Percentiles rank a stretch among this genome's conserved stretches.
phyloP scores from a whole-genome alignment of 2,113 vertebrate genomes.

The Hydropotes inermis region DNA sequence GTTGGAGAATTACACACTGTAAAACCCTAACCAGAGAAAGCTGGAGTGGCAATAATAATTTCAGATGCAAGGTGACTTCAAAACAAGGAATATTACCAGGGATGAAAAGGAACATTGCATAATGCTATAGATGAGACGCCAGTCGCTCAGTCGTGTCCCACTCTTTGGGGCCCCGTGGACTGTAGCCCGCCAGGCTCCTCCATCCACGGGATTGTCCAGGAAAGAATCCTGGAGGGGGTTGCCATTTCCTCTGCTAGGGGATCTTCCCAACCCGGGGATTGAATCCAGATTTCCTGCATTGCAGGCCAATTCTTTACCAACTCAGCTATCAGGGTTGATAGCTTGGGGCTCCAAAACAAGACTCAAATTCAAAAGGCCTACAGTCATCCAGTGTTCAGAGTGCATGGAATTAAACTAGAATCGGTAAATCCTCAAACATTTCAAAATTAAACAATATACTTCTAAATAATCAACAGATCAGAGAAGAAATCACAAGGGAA shows the following conservation, averaged over 20 bases:
- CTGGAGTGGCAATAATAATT: neutral
- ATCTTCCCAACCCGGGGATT: neutral
- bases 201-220: neutral
- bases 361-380: neutral
- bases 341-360: neutral
- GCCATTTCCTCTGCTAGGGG: neutral
- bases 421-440: neutral
- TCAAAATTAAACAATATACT: conserved; percentile 8
- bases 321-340: neutral
- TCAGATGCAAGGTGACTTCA: neutral
- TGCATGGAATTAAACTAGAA: neutral
- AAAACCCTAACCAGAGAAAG: neutral
- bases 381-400: neutral
- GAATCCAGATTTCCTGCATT: neutral
- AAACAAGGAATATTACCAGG: neutral
- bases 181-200: neutral
- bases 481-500: conserved; percentile 9
- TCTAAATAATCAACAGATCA: neutral
- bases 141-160: neutral
- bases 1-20: neutral
- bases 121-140: neutral
- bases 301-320: neutral
- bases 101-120: neutral
- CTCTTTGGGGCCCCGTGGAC: fast-evolving
- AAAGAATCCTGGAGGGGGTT: neutral